Evolutionary conservation across 2,888 invertebrate genomes (phyloP).

Genomic region (Fissipunctia ypsillon): DNA sequence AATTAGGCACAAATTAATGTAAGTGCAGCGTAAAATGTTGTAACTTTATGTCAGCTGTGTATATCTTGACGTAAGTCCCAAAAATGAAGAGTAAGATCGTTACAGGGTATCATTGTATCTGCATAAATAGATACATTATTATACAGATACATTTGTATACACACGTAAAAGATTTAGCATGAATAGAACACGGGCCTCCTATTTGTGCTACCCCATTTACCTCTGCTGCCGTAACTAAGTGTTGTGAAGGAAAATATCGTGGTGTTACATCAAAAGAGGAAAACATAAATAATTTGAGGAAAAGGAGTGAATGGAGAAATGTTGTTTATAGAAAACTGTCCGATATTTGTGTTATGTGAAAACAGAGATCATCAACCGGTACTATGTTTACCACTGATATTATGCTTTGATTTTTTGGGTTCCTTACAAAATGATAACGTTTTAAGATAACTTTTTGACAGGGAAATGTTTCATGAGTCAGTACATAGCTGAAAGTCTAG

Average conservation of each 20-base stretch:
- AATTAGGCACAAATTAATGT: neutral
- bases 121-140: too few species aligned
- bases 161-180: conserved; percentile 33
- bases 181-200: conserved; percentile 25
- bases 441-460: neutral
- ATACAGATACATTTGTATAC: conserved; percentile 18
- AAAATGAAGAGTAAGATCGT: too few species aligned
- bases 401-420: neutral
- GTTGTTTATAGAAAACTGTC: conserved; percentile 9
- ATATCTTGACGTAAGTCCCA: neutral
- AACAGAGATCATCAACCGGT: neutral
- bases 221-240: conserved; percentile 29
- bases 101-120: neutral
- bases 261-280: conserved; percentile 26
- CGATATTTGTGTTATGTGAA: neutral
- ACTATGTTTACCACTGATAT: neutral
- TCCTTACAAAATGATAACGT: neutral
- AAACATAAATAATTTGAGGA: conserved; percentile 33
- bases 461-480: neutral
- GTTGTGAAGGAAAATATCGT: conserved; percentile 34
- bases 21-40: neutral
- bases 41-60: neutral
- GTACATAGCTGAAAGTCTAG: neutral
- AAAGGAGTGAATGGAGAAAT: conserved; percentile 21
- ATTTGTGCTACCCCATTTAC: conserved; percentile 42